Conservation (phyloP, 2,888 invertebrate species). For the Calliscelio sp. region DNA sequence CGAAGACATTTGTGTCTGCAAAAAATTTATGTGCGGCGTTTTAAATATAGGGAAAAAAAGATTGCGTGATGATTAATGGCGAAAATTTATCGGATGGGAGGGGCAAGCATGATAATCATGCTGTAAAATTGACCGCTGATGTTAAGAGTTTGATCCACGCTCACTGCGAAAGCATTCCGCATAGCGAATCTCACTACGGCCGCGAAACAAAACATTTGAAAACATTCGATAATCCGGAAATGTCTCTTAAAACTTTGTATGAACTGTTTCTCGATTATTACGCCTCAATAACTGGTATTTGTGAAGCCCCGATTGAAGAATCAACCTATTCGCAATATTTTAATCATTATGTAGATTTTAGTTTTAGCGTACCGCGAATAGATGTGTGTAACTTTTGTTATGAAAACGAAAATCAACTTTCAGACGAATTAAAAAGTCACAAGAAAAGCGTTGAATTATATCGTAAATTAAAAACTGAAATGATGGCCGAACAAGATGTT, state of each 20-base stretch:
- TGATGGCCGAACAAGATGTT: background rate
- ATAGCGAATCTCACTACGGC: constrained; percentile 46
- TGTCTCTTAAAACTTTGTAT: background rate
- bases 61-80: background rate
- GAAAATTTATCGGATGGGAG: constrained; percentile 16
- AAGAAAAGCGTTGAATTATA: background rate
- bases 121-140: constrained; percentile 40
- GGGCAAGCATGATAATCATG: constrained; percentile 54
- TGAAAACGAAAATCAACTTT: background rate
- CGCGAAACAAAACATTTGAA: constrained; percentile 29
- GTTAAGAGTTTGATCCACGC: constrained; percentile 38
- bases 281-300: background rate
- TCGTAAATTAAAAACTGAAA: background rate
- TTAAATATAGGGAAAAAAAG: constrained; percentile 8
- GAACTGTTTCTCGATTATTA: constrained; percentile 14
- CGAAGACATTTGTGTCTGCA: constrained; percentile 22
- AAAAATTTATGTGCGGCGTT: constrained; percentile 35
- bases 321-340: constrained; percentile 54
- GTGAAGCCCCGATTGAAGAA: constrained; percentile 21
- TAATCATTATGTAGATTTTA: constrained; percentile 41
- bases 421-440: background rate
- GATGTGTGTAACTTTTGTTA: constrained; percentile 46
- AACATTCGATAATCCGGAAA: constrained; percentile 41
- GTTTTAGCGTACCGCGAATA: constrained; percentile 21
- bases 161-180: constrained; percentile 49